Evolutionary conservation across 2,797 vertebrate species (phyloP), one percentile per base, ranked within the genome.

Genomic region (Leptatherina wallacei): DNA sequence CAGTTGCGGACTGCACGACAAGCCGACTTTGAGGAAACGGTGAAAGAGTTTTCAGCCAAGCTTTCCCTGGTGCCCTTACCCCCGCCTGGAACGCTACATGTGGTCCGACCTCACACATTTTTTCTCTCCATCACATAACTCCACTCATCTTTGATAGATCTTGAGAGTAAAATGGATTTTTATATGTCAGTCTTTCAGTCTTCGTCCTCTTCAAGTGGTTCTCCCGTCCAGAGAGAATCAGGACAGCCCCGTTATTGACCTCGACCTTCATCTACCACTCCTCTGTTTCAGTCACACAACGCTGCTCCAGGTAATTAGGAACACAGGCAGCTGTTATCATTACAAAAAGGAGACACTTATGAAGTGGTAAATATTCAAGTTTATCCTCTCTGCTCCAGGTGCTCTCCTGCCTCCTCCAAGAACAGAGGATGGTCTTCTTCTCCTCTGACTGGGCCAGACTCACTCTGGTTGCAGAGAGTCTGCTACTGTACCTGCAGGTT

Each of bases 11-110:
- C 93, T 30, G 93, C 90, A 47, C 95, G 94, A 84, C 95, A 95
- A 62, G 56, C 85, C 0, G 95, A 97, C 65, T 92, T 96, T 52
- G 96, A 99, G 71, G 95, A 95, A 40, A 94, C 92, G 1, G 92
- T 99, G 80, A 97, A 95, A 87, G 97, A 98, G 75, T 98, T 99
- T 77, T 95, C 98, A 11, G 97, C 97, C 75, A 98, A 96, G 72
- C 87, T 99, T 22, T 96, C 95, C 0, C 89, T 99, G 12, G 95
- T 98, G 5, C 98, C 98, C 0, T 94, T 95, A 59, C 97, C 97
- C 0, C 98, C 98, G 4, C 96, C 98, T 12, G 98, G 98, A 88
- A 95, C 95, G 0, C 95, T 99, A 4, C 95, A 99, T 54, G 93
- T 99, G 97, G 98, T 99, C 91, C 95, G 89, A 63, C 57, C 49